Base-by-base conservation (phyloP, 2,797 vertebrate genomes). In the Hippocampus kuda region DNA sequence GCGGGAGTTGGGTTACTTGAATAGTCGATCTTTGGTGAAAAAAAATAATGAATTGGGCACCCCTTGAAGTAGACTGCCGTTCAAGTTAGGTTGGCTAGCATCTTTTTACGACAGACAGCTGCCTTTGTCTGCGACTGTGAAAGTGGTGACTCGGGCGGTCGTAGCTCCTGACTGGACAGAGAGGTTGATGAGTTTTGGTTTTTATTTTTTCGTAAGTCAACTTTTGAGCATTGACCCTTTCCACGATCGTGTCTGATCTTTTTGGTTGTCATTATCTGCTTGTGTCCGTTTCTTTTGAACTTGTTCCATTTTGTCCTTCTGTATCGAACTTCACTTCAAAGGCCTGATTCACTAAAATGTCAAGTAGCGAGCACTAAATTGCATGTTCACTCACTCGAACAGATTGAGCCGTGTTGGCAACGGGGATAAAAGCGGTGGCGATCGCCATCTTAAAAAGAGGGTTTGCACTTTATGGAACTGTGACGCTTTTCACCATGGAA, bases 61-160 rank as follows among this genome's bases (percentile, higher is more conserved):
- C 24, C n/a, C 22, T 12, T 56, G 54, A 56, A 12, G 54, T 56
- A 26, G 54, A 56, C n/a, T 16, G 18, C 34, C n/a, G n/a, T 56
- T 56, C 18, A 59, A 16, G 18, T 61, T 61, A 61, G 59, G 59
- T 61, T 34, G 9, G 18, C 30, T 34, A 61, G 27, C 59, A 38
- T 61, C 59, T 34, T 61, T 61, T 18, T 20, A 10, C 59, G 38
- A 27, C 34, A 61, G 59, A 34, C 27, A 61, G 59, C 30, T 61
- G 81, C 80, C 81, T 83, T 84, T 6, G 44, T 73, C 68, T 73
- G 11, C 20, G 77, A 76, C 48, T 68, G 27, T 34, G 16, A 60
- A 60, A 34, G 59, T 61, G 30, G 7, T 61, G 59, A 61, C 59
- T 34, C 38, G 59, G 27, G 18, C 7, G 59, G 30, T 20, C 30